Evolutionary conservation across 2,113 vertebrate genomes (phyloP), one percentile per base, ranked within the genome.

Genomic region (Nibea albiflora): DNA sequence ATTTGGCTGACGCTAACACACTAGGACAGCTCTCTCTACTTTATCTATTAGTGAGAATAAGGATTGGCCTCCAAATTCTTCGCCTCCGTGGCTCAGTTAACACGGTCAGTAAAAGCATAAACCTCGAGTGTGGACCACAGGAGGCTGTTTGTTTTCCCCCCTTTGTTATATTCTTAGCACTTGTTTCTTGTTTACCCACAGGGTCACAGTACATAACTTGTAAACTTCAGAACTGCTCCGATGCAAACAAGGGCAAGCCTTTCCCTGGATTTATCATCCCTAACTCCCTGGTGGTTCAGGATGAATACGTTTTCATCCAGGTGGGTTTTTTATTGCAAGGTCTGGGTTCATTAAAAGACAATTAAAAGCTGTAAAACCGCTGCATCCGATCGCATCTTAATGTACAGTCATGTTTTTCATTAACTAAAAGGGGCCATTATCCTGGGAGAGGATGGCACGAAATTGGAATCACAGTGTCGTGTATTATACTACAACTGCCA

Each of bases 251-350:
- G 89, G 95, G 93, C 88, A 97, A 95, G 76, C 96, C 96, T 58
- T 98, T 98, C 86, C 96, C 96, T 8, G 97, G 97, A 89, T 96
- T 96, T 92, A 98, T 98, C 87, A 95, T 97, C 92, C 96, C 96
- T 5, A 96, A 98, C 82, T 97, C 97, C 86, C 89, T 98, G 90
- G 97, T 98, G 60, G 97, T 98, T 85, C 97, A 98, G 92, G 97
- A 98, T 88, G 96, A 98, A 90, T 98, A 98, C 52, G 97, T 97
- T 88, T 98, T 98, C 92, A 97, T 98, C 88, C 97, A 98, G 97
- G 97, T 98, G 92, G 89, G 95, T 90, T 90, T 92, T 47, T 94
- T 84, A 90, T 84, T 74, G 62, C 87, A 52, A 85, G 83, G 85
- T 90, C 85, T 87, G 85, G 88, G 88, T 90, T 92, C 90, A 92